Percentiles rank a stretch among this genome's conserved stretches.
phyloP scores from a whole-genome alignment of 1,140 invertebrate species.

The Drosophila watanabei region DNA sequence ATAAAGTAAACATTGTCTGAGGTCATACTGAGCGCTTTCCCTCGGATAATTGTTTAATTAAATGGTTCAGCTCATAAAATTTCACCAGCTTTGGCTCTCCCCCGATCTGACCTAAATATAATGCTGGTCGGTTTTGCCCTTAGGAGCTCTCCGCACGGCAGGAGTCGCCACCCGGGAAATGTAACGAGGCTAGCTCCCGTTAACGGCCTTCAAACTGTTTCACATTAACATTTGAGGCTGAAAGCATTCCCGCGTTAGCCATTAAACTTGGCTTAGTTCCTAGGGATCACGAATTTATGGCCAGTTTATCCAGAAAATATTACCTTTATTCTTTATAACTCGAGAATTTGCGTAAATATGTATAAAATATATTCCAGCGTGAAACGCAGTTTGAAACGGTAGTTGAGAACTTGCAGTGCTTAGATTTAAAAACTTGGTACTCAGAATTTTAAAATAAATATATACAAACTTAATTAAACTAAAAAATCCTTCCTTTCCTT shows the following conservation, averaged over 20 bases:
- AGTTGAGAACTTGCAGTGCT: background rate
- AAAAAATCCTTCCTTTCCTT: background rate
- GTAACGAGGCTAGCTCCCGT: slow-evolving; percentile 9
- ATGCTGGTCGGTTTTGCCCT: slow-evolving; percentile 9
- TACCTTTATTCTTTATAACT: background rate
- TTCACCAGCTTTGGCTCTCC: slow-evolving; percentile 22
- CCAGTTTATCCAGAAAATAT: background rate
- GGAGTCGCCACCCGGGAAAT: slow-evolving; percentile 21
- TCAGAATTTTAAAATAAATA: no score
- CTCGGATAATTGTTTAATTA: slow-evolving; percentile 9
- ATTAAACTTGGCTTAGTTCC: background rate
- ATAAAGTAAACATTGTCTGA: slow-evolving; percentile 10
- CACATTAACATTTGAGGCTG: background rate
- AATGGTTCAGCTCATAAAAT: slow-evolving; percentile 33
- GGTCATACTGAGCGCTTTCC: slow-evolving; percentile 17
- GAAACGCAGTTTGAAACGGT: no score
- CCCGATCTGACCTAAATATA: slow-evolving; percentile 56
- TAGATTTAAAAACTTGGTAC: background rate
- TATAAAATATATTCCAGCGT: background rate
- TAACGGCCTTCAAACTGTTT: slow-evolving; percentile 20
- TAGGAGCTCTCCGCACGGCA: slow-evolving; percentile 40
- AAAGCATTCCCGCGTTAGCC: slow-evolving; percentile 7
- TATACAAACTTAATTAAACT: background rate
- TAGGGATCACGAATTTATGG: background rate
- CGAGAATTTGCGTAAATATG: no score